Evolutionary conservation across 1,140 invertebrate species (phyloP), one percentile per base, ranked within the genome.

Genomic region (Tetragonula clypearis): DNA sequence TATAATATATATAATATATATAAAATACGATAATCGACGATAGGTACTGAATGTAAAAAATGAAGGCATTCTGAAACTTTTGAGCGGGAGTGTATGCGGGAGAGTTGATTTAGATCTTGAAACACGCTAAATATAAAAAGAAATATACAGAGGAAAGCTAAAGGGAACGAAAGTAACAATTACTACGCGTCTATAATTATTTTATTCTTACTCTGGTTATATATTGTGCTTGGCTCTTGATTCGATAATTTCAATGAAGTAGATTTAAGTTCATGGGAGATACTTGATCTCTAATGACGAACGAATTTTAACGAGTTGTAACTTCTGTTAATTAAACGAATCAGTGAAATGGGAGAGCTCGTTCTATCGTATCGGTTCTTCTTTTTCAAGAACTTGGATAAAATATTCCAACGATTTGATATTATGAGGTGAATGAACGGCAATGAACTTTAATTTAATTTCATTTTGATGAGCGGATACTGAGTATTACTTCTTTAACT

Each of bases 371-470:
- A 5, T 62, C 58, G 23, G 41, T 49, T 62, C 35, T 58, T 17
- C n/a, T 55, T 55, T 58, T 23, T 4, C 78, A 5, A 30, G 2
- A 9, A 15, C 1, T 26, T 21, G 58, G 23, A 4, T 78, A 53
- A 84, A 79, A 79, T 71, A 79, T 83, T 49, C n/a, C 14, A 5
- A 14, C 56, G 71, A 53, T 2, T 55, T 12, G 35, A 35, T 71
- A 35, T 2, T 30, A 15, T 26, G 35, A 11, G 2, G 19, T 66
- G 12, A 17, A 49, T 17, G 62, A 56, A 62, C 80, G 60, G 55
- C 30, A 83, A 83, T 69, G 35, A 83, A 83, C 17, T 78, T 49
- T 41, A 58, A 77, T 60, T 78, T 30, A n/a, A 83, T 83, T 77
- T 68, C 21, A 83, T 83, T 77, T 68, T 26, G 72, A 58, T 0